These are phyloP conservation scores for Parnassius glacialis DNA, from an alignment of 2,888 invertebrate genomes.

Conservation along the genomic window DNA sequence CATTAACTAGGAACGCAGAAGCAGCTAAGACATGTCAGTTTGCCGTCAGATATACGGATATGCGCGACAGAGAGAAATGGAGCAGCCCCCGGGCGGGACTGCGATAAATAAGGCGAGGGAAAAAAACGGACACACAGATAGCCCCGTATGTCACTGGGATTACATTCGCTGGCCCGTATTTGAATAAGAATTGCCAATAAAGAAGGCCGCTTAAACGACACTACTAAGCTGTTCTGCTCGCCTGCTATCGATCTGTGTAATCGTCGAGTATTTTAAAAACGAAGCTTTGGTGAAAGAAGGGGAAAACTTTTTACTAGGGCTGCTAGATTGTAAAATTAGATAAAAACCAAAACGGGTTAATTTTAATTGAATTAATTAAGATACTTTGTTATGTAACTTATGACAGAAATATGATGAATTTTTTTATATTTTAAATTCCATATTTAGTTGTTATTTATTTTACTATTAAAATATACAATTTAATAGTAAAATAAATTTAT, in stretches of 20 bases:
- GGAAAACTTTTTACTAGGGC: no score
- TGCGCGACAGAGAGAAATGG: slow-evolving; percentile 76
- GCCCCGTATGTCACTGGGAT: slow-evolving; percentile 72
- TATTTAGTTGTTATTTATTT: no score
- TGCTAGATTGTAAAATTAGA: no score
- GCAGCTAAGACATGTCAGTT: slow-evolving; percentile 64
- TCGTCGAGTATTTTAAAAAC: slow-evolving; percentile 34
- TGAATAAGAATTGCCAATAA: slow-evolving; percentile 78
- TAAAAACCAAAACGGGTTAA: no score
- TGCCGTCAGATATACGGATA: slow-evolving; percentile 72
- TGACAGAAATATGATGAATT: no score
- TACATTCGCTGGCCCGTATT: slow-evolving; percentile 62
- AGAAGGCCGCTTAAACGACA: slow-evolving; percentile 53
- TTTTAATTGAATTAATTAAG: no score
- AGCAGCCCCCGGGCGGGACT: slow-evolving; percentile 53
- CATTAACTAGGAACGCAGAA: slow-evolving; percentile 52
- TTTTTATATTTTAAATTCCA: no score
- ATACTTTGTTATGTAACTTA: no score
- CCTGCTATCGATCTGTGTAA: slow-evolving; percentile 59
- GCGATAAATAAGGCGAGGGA: slow-evolving; percentile 67
- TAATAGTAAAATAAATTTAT: no score
- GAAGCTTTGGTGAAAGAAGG: not conserved
- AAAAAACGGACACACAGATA: slow-evolving; percentile 66
- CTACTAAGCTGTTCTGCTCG: slow-evolving; percentile 54
- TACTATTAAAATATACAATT: no score